Evolutionary conservation across 2,888 invertebrate genomes (phyloP), one percentile per base, ranked within the genome.

Genomic region (Mythimna vitellina): DNA sequence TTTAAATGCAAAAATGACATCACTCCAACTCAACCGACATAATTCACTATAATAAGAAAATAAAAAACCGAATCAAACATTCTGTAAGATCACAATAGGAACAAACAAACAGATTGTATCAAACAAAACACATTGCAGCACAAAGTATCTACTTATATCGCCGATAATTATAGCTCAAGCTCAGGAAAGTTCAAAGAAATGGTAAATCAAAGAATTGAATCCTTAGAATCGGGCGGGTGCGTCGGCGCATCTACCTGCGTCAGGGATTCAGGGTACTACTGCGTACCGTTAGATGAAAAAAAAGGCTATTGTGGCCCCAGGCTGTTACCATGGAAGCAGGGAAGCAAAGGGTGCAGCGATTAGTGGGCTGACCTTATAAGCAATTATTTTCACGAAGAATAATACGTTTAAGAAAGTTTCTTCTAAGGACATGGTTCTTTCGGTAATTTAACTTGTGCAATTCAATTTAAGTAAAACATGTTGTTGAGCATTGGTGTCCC

Each of bases 221-320:
- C 87, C 83, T 65, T 70, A 83, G 86, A 88, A 86, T 77, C 76
- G 83, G 81, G 58, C 67, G 85, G 82, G 78, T 82, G 85, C 87
- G 86, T 87, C 87, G 85, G 84, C 88, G 86, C 90, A 86, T 87
- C 92, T 93, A 93, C 93, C 93, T 93, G 93, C 88, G 86, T 92
- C 93, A 93, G 93, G 88, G 86, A 38, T 22, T 71, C 80, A 79
- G 86, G 78, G 80, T 70, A 75, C 87, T 87, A 85, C 84, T 86
- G 81, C 70, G 86, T 92, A 91, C 93, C 92, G 92, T 93, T 92
- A 92, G 69, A 76, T 74, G 80, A 78, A 88, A 88, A 89, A 92
- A 91, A 89, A 74, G 70, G 17, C 17, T 63, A 81, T 85, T 80
- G 81, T 84, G 85, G 87, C 84, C 75, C 70, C 85, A 78, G 76